phyloP scores from a whole-genome alignment of 2,113 vertebrate species.

The Tenebrosternarchus preto region DNA sequence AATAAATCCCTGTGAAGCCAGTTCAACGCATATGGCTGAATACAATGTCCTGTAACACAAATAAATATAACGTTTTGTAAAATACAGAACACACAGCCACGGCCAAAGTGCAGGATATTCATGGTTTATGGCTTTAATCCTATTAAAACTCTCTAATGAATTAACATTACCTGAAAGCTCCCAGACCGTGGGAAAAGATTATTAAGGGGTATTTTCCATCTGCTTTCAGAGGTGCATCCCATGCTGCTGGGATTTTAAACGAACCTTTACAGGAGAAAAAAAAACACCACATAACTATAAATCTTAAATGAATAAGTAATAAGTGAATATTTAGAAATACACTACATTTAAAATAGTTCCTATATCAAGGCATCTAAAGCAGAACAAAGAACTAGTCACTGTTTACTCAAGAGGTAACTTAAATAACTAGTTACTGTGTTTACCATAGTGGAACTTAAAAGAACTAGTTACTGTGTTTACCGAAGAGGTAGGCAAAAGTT shows the following conservation, averaged over 20 bases:
- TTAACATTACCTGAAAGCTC: conserved; percentile 86
- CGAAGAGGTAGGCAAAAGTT: conserved; percentile 80
- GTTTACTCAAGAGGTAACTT: conserved; percentile 81
- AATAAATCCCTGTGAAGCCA: conserved; percentile 92
- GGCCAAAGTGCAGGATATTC: background rate
- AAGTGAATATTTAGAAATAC: background rate
- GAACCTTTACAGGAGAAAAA: conserved; percentile 72
- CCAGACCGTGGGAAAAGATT: conserved; percentile 93
- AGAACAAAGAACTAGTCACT: too few species aligned
- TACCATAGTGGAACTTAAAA: conserved; percentile 80
- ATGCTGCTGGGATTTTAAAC: conserved; percentile 81
- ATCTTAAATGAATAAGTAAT: background rate
- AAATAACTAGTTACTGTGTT: conserved; percentile 49
- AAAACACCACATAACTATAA: conserved; percentile 25
- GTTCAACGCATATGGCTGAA: conserved; percentile 87
- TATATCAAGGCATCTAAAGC: too few species aligned
- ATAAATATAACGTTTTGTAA: too few species aligned
- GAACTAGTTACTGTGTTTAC: conserved; percentile 70
- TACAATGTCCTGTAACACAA: conserved; percentile 86
- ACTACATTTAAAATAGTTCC: too few species aligned
- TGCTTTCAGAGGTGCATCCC: conserved; percentile 83
- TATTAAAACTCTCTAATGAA: background rate
- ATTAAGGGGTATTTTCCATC: conserved; percentile 87
- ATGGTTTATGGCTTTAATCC: background rate
- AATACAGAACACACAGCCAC: conserved; percentile 28